Conservation (phyloP, 2,797 vertebrate species). For the Melanotaenia boesemani region DNA sequence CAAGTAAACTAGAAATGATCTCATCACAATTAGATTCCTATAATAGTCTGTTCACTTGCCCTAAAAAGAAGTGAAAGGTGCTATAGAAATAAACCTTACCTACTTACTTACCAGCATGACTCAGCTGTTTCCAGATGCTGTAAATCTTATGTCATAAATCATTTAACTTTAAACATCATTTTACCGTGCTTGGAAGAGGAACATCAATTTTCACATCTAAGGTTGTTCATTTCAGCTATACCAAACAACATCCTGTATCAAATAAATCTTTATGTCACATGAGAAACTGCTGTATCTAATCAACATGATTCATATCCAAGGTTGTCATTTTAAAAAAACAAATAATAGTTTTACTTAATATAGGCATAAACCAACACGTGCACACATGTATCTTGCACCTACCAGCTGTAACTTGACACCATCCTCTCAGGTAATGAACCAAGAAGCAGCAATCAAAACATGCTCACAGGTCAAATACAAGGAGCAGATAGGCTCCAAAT, state of each 20-base stretch:
- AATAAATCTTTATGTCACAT: too few species aligned
- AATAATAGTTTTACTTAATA: not conserved
- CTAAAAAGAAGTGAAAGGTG: too few species aligned
- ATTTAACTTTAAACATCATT: not conserved
- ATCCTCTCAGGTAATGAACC: slow-evolving; percentile 14
- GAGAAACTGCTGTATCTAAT: too few species aligned
- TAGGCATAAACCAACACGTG: not conserved
- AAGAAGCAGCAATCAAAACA: not conserved
- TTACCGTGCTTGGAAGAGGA: not conserved
- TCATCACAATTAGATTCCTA: too few species aligned
- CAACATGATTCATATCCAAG: not conserved
- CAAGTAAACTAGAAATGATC: too few species aligned
- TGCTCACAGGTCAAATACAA: not conserved
- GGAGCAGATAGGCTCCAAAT: not conserved
- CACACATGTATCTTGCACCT: not conserved
- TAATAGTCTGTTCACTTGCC: too few species aligned
- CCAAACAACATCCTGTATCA: too few species aligned
- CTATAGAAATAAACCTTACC: too few species aligned
- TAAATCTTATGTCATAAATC: not conserved
- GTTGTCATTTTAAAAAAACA: not conserved
- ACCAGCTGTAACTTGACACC: slow-evolving; percentile 8
- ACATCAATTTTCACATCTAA: not conserved
- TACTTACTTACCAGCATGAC: slow-evolving; percentile 12
- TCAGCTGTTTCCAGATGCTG: slow-evolving; percentile 9
- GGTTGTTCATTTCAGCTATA: too few species aligned